Conservation (phyloP, 2,113 vertebrate genomes). For the Anhinga rufa region DNA sequence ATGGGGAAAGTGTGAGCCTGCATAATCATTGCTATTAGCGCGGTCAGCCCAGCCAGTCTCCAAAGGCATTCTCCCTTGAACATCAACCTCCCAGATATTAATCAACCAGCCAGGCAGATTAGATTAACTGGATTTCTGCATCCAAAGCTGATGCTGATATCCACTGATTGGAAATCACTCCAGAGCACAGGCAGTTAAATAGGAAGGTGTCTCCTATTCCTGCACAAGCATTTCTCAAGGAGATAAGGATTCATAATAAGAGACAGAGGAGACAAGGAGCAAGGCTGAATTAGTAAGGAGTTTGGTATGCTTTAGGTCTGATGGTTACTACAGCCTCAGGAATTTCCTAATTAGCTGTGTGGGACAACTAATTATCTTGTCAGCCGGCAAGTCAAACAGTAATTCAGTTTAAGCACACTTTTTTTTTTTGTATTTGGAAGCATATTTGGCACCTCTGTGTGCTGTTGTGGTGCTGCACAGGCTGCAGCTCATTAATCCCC, state of each 20-base stretch:
- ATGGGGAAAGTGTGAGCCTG: not conserved
- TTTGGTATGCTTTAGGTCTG: not conserved
- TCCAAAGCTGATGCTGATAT: not conserved
- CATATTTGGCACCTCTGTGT: not conserved
- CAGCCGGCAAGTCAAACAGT: not conserved
- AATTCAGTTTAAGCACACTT: not conserved
- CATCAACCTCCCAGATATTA: not conserved
- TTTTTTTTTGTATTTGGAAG: not conserved
- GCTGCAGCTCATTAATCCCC: not conserved
- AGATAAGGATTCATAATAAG: not conserved
- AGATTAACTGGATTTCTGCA: not conserved
- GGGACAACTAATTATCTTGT: constrained; percentile 11
- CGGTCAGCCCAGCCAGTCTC: not conserved
- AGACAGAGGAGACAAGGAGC: not conserved
- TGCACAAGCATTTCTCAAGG: not conserved
- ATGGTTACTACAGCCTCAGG: constrained; percentile 11
- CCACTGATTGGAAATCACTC: not conserved
- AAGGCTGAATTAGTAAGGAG: not conserved
- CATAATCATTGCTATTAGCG: accelerated
- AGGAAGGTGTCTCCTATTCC: not conserved
- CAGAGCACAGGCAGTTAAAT: not conserved
- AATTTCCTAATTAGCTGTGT: constrained; percentile 36
- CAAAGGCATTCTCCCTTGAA: not conserved
- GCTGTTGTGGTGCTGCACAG: not conserved
- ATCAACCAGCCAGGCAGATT: not conserved